Evolutionary conservation across 1,140 invertebrate genomes (phyloP), one percentile per base, ranked within the genome.

Genomic region (Drosophila sulfurigaster): DNA sequence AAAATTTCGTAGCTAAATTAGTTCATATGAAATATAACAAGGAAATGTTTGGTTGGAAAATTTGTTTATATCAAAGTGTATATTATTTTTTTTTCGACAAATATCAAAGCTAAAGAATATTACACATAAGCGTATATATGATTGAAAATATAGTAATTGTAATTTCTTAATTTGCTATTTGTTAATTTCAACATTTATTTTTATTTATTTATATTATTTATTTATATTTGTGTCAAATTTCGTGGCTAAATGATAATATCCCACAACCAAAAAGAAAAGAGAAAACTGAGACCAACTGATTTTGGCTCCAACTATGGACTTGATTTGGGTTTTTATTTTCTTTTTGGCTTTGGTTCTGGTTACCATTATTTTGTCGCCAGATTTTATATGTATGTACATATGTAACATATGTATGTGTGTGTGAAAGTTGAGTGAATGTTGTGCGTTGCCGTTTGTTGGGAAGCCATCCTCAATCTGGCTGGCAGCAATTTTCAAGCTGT

Each of bases 291-390:
- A 16, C 54, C 8, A 54, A 54, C 25, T 15, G 48, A 65, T 43
- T 65, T 51, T 52, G 30, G 32, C 60, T 57, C 41, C 46, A 62
- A 71, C 60, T 65, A 45, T 56, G 68, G 51, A 56, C 38, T 65
- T 65, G 68, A 57, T 25, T 71, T 64, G 51, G 51, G 59, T 15
- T 32, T 25, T 25, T 4, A 3, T 20, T 25, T 25, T 25, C 20
- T 0, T 25, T 38, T 35, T 51, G 49, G 57, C 51, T 52, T 71
- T 57, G 62, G 62, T 65, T 71, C 62, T 71, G 64, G 60, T 65
- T 71, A 71, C 68, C 68, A 65, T 16, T 65, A 65, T 57, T 64
- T 71, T 70, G 67, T 38, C 60, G 67, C 67, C 49, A 64, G 49
- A 20, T n/a, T 52, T 5, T 41, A 32, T 11, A 15, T 3, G 49